Percentiles rank a stretch among this genome's conserved stretches.
These are phyloP conservation scores for Brenthis hecate DNA, from an alignment of 2,888 invertebrate genomes.

Conservation along the genomic window DNA sequence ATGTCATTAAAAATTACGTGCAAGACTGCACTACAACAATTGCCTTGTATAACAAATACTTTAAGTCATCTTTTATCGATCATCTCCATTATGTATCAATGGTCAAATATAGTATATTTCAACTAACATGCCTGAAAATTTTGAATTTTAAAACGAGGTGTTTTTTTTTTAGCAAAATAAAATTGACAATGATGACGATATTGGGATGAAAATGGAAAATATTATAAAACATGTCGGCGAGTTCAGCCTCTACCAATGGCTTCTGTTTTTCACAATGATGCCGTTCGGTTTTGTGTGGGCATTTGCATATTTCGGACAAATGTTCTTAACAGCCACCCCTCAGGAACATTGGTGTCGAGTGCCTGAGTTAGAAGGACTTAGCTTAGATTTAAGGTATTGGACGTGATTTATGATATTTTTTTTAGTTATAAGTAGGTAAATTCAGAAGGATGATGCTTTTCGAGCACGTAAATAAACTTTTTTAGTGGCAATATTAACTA, in stretches of 20 bases:
- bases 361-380: conserved; percentile 53
- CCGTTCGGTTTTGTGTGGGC: conserved; percentile 53
- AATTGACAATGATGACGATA: conserved; percentile 15
- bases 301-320: conserved; percentile 55
- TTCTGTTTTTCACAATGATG: conserved; percentile 51
- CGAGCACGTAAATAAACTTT: too few species aligned
- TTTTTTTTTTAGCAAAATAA: conserved; percentile 9
- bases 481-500: too few species aligned
- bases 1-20: too few species aligned
- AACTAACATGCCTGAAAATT: too few species aligned
- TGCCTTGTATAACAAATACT: too few species aligned
- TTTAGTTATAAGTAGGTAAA: background rate
- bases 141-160: too few species aligned
- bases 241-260: conserved; percentile 49
- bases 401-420: background rate
- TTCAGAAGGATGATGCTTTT: too few species aligned
- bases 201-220: conserved; percentile 42
- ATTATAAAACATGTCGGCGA: conserved; percentile 49
- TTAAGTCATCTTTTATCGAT: too few species aligned
- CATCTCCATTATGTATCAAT: too few species aligned
- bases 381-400: conserved; percentile 49
- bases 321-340: conserved; percentile 59
- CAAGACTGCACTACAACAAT: too few species aligned
- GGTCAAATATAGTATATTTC: too few species aligned
- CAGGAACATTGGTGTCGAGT: conserved; percentile 60